A percentile compares a stretch with the other conserved stretches of the same genome.
These are phyloP conservation scores for Petroica traversi DNA, from an alignment of 2,113 vertebrate genomes.

Conservation along the genomic window DNA sequence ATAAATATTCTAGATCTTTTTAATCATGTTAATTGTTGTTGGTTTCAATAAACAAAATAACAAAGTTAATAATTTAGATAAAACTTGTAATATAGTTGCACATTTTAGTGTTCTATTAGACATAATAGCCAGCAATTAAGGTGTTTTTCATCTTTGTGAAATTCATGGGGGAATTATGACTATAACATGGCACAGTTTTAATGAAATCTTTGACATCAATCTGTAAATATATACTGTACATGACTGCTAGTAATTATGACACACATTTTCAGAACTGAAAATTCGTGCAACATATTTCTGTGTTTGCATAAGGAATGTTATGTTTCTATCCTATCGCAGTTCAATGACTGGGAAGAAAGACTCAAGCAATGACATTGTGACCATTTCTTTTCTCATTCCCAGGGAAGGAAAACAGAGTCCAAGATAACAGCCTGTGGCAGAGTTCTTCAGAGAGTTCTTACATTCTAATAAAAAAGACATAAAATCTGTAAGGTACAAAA, in stretches of 20 bases:
- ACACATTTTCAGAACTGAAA: slow-evolving; percentile 94
- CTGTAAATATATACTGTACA: slow-evolving; percentile 97
- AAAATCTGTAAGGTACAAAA: slow-evolving; percentile 74
- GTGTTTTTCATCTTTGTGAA: slow-evolving; percentile 86
- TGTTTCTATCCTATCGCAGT: slow-evolving; percentile 74
- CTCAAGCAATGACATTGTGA: slow-evolving; percentile 75
- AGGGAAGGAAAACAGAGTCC: slow-evolving; percentile 51
- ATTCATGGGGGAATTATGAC: slow-evolving; percentile 87
- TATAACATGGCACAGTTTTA: slow-evolving; percentile 82
- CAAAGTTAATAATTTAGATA: slow-evolving; percentile 5
- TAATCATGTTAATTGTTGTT: not conserved
- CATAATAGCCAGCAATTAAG: slow-evolving; percentile 88
- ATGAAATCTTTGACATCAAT: slow-evolving; percentile 90
- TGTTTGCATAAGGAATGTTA: slow-evolving; percentile 85
- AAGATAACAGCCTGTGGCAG: slow-evolving; percentile 42
- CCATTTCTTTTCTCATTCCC: slow-evolving; percentile 73
- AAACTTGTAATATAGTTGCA: slow-evolving; percentile 57
- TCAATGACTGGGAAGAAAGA: slow-evolving; percentile 74
- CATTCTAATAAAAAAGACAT: slow-evolving; percentile 62
- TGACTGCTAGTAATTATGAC: slow-evolving; percentile 96
- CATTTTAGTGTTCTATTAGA: slow-evolving; percentile 63
- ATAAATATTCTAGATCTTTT: slow-evolving; percentile 4
- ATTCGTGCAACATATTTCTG: slow-evolving; percentile 88
- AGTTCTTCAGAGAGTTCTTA: slow-evolving; percentile 63
- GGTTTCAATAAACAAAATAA: not conserved